Evolutionary conservation across 2,113 vertebrate species (phyloP).

Genomic region (Dicaeum eximium): DNA sequence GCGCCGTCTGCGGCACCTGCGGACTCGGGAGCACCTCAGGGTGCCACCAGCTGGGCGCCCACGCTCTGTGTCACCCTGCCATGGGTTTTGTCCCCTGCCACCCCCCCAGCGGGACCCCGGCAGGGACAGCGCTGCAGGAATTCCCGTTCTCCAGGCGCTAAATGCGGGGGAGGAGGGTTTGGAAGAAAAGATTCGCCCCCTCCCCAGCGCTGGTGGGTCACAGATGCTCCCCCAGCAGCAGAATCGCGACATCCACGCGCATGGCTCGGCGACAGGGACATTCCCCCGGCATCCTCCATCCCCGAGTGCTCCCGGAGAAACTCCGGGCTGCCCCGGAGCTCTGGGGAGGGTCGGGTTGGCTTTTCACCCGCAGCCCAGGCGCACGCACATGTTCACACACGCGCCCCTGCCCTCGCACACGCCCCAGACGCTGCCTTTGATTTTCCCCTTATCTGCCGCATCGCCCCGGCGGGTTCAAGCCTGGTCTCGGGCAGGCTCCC

Average conservation of each 20-base stretch:
- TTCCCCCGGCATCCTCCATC: neutral
- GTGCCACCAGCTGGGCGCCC: neutral
- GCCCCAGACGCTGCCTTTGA: neutral
- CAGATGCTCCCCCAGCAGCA: neutral
- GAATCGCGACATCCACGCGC: fast-evolving
- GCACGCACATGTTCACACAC: neutral
- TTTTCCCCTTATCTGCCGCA: neutral
- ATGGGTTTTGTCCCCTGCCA: fast-evolving
- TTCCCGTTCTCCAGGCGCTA: fast-evolving
- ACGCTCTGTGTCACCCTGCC: fast-evolving
- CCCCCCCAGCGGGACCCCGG: fast-evolving
- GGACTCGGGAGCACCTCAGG: fast-evolving
- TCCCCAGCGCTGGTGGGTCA: fast-evolving
- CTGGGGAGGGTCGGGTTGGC: neutral
- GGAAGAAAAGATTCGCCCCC: neutral
- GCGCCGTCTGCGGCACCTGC: fast-evolving
- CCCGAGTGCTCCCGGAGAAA: fast-evolving
- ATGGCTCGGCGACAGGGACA: fast-evolving
- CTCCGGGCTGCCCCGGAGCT: fast-evolving
- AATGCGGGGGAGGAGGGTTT: neutral
- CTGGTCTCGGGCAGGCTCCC: neutral
- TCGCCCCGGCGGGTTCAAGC: neutral
- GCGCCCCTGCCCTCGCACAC: neutral
- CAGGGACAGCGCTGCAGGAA: neutral
- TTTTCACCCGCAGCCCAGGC: neutral